Percentiles rank a stretch among this genome's conserved stretches.
Evolutionary conservation across 1,140 invertebrate species (phyloP).

Genomic region (Drosophila sulfurigaster): DNA sequence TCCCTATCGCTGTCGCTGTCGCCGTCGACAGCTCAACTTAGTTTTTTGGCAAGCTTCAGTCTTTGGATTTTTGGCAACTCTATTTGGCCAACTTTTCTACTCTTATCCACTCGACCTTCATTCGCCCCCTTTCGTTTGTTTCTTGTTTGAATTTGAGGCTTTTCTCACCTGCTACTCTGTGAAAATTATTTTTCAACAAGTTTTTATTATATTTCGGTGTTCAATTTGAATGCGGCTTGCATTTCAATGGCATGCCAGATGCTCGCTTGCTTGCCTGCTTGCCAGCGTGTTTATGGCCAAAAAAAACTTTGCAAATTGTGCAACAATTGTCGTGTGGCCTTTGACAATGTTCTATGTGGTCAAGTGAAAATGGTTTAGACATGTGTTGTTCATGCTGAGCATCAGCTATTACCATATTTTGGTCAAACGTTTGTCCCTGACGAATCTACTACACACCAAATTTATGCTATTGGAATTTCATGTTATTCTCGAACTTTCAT

Average conservation of each 20-base stretch:
- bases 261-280: neutral
- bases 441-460: neutral
- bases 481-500: neutral
- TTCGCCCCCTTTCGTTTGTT: neutral
- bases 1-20: neutral
- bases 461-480: neutral
- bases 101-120: neutral
- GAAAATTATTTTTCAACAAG: constrained; percentile 48
- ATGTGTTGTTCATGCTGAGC: constrained; percentile 9
- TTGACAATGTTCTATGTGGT: constrained; percentile 9
- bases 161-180: constrained; percentile 1
- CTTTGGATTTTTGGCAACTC: constrained; percentile 28
- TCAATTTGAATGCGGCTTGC: constrained; percentile 42
- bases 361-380: constrained; percentile 10
- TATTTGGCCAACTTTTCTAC: constrained; percentile 29
- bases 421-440: neutral
- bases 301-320: constrained; percentile 24
- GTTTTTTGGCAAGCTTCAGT: constrained; percentile 9
- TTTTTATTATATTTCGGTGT: constrained; percentile 41
- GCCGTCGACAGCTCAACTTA: neutral
- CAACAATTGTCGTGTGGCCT: constrained; percentile 26
- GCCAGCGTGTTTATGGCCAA: constrained; percentile 13
- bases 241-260: constrained; percentile 32
- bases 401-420: neutral
- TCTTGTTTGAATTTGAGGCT: constrained; percentile 24